Base-by-base conservation (phyloP, 2,797 vertebrate species). In the Acanthurus tractus region DNA sequence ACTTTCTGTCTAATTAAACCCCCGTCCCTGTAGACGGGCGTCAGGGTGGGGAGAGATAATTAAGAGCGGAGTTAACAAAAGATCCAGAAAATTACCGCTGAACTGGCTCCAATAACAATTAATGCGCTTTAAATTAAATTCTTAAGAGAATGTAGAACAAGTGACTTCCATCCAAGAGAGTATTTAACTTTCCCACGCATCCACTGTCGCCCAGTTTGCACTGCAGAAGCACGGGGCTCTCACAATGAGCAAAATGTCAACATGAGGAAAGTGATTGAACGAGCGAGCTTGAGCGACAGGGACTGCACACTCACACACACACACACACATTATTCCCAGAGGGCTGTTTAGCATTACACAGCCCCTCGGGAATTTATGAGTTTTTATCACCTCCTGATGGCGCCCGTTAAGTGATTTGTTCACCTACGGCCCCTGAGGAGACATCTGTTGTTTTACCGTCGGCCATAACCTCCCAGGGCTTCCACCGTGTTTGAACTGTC, bases 171-270 rank as follows among this genome's bases (percentile, higher is more conserved):
- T 74, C 76, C 71, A 4, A 57, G 95, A 94, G 96, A 94, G 93
- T 98, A 97, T 99, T 99, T 98, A 98, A 98, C 97, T 99, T 99
- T 99, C 98, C 97, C 98, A 99, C 96, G 97, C 90, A 89, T 86
- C 80, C 88, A 17, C 81, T 56, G 84, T 34, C 46, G 86, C 66
- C 93, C 95, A 95, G 96, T 95, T 95, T 87, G 90, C 90, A 11
- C 86, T 81, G 85, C 83, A 70, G 95, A 94, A 94, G 95, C 90
- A 95, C 94, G 93, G 95, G 93, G 94, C 86, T 95, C 96, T 95
- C 94, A 96, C 96, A 97, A 97, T 96, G 96, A 96, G 96, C 96
- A 97, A 97, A 97, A 96, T 98, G 98, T 99, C 97, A 99, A 99
- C 97, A 98, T 92, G 95, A 94, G 89, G 67, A 77, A 85, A 90